phyloP scores from a whole-genome alignment of 2,797 vertebrate species.

The Caiman crocodilus region DNA sequence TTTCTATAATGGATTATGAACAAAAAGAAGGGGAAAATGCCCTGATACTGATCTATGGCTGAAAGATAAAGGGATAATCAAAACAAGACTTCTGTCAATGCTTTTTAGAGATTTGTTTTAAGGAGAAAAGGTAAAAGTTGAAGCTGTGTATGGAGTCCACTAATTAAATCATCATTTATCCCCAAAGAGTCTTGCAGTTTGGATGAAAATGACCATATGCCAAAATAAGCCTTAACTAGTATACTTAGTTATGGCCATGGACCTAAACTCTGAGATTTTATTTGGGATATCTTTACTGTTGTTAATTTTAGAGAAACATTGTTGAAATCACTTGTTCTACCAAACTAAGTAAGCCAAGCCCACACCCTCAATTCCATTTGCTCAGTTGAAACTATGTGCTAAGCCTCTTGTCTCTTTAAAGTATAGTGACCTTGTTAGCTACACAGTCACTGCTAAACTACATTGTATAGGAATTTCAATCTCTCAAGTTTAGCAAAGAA shows the following conservation, averaged over 20 bases:
- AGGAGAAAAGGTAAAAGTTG: conserved; percentile 79
- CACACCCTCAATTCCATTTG: conserved; percentile 16
- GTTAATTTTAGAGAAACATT: not conserved
- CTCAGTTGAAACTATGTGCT: not conserved
- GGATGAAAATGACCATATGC: conserved; percentile 62
- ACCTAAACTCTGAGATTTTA: conserved; percentile 15
- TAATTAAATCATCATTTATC: conserved; percentile 76
- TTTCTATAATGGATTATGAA: conserved; percentile 74
- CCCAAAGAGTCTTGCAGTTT: conserved; percentile 41
- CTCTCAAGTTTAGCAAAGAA: conserved; percentile 21
- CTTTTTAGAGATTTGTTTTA: conserved; percentile 73
- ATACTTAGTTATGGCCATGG: conserved; percentile 10
- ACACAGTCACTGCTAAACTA: not conserved
- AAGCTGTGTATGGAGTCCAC: conserved; percentile 62
- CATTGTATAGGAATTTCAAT: conserved; percentile 1
- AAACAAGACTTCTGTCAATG: conserved; percentile 76
- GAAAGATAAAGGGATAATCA: conserved; percentile 79
- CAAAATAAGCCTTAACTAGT: conserved; percentile 46
- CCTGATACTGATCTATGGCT: conserved; percentile 78
- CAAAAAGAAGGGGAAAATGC: conserved; percentile 37
- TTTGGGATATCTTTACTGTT: not conserved
- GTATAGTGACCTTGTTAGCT: not conserved
- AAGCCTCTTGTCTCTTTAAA: not conserved
- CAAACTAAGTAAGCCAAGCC: conserved; percentile 21
- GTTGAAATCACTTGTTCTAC: not conserved